Base-by-base conservation (phyloP, 1,140 invertebrate genomes). In the Metopolophium dirhodum region DNA sequence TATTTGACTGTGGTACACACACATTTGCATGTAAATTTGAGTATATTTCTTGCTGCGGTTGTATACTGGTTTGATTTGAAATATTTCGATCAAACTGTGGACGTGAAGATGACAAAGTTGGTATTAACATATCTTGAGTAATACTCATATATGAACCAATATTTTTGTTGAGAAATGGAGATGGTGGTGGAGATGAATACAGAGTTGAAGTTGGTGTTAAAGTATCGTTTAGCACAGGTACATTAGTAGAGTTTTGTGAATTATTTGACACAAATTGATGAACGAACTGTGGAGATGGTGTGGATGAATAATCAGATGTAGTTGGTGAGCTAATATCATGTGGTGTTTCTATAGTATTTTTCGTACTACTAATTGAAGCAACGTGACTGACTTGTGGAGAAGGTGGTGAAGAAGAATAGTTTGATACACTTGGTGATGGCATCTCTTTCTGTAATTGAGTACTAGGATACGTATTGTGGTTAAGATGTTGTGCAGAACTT, bases 11-110 rank as follows among this genome's bases (percentile, higher is more conserved):
- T 61, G 57, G 57, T 30, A 61, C 26, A 61, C 9, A 61, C 57
- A 61, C 9, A 61, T 61, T 61, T 85, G 83, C 83, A 45, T 20
- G 83, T 85, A 37, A 85, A 86, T 86, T 86, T 45, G 83, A 86
- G 41, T 45, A 86, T 26, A 86, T 41, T 45, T 86, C 83, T 86
- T 86, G 83, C 23, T 86, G 83, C 23, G 83, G 41, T 86, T 86
- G 83, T 85, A 85, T 85, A 85, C 37, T 85, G 83, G 83, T 85
- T 85, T 85, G 35, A 85, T 85, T 85, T 85, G 83, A 85, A 85
- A 85, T 85, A 85, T 85, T 85, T 85, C 7, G 41, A 85, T 45
- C 83, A 45, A 85, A 85, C 41, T 85, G 83, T 86, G 41, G 83
- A 23, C 8, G 41, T 86, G 37, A 86, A 86, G 83, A 86, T 86